Evolutionary conservation across 2,113 vertebrate genomes (phyloP).

Genomic region (Psephotus haematonotus): DNA sequence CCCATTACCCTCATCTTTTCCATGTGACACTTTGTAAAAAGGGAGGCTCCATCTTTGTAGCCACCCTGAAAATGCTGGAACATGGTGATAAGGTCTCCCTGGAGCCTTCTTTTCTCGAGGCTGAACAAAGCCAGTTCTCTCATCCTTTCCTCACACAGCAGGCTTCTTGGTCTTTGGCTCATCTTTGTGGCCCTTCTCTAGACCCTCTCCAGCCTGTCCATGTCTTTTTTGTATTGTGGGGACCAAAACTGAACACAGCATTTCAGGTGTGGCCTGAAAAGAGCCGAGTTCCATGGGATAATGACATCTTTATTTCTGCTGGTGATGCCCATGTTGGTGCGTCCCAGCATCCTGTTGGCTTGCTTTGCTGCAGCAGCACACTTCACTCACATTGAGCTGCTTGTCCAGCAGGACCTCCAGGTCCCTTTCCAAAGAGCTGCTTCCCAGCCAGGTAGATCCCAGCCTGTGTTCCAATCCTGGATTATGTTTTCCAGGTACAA

Average conservation of each 20-base stretch:
- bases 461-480: background rate
- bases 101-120: background rate
- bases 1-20: background rate
- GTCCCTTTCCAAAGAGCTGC: background rate
- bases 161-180: background rate
- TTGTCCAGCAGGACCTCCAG: background rate
- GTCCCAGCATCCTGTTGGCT: background rate
- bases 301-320: background rate
- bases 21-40: background rate
- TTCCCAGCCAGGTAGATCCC: background rate
- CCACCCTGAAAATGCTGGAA: background rate
- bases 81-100: background rate
- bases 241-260: background rate
- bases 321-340: background rate
- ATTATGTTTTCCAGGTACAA: background rate
- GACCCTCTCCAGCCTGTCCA: background rate
- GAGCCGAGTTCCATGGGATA: background rate
- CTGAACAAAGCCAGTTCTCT: background rate
- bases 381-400: background rate
- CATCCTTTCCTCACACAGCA: background rate
- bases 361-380: background rate
- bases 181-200: background rate
- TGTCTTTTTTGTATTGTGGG: rapidly evolving
- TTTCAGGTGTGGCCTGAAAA: background rate
- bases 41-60: background rate